These are phyloP conservation scores for Lithobius niger DNA, from an alignment of 1,140 invertebrate genomes.

Conservation along the genomic window DNA sequence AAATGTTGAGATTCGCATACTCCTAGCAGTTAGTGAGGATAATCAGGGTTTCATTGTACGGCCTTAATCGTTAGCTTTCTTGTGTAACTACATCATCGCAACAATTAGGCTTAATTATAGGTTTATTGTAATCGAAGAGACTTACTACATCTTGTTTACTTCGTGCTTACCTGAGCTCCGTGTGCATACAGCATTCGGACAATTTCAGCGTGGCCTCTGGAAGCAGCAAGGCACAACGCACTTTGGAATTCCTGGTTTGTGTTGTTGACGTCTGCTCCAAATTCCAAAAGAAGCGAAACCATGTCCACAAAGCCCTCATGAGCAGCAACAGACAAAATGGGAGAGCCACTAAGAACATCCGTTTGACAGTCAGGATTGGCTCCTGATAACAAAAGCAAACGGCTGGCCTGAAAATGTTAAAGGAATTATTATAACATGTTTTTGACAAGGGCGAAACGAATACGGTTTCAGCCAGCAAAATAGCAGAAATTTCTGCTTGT, in stretches of 20 bases:
- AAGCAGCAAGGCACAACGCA: conserved; percentile 59
- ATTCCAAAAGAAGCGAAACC: conserved; percentile 75
- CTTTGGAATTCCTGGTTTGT: conserved; percentile 77
- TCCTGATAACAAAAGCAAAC: conserved; percentile 75
- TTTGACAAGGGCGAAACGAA: too few relatives aligned
- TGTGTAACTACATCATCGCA: too few relatives aligned
- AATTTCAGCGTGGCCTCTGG: conserved; percentile 73
- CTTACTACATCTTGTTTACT: too few relatives aligned
- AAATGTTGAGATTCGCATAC: too few relatives aligned
- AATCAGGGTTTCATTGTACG: too few relatives aligned
- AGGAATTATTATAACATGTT: too few relatives aligned
- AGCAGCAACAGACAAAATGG: conserved; percentile 73
- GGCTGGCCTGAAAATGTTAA: conserved; percentile 68
- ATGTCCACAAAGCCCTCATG: conserved; percentile 76
- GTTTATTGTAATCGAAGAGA: too few relatives aligned
- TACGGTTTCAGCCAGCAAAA: too few relatives aligned
- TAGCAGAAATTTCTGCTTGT: too few relatives aligned
- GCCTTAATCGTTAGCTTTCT: too few relatives aligned
- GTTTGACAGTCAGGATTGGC: conserved; percentile 74
- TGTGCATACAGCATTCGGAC: conserved; percentile 55
- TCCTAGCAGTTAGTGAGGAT: too few relatives aligned
- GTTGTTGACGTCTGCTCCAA: conserved; percentile 78
- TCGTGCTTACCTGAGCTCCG: conserved; percentile 50
- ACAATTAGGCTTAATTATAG: too few relatives aligned
- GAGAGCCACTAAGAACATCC: conserved; percentile 63